phyloP scores from a whole-genome alignment of 2,113 vertebrate genomes.

The Hyaena hyaena region DNA sequence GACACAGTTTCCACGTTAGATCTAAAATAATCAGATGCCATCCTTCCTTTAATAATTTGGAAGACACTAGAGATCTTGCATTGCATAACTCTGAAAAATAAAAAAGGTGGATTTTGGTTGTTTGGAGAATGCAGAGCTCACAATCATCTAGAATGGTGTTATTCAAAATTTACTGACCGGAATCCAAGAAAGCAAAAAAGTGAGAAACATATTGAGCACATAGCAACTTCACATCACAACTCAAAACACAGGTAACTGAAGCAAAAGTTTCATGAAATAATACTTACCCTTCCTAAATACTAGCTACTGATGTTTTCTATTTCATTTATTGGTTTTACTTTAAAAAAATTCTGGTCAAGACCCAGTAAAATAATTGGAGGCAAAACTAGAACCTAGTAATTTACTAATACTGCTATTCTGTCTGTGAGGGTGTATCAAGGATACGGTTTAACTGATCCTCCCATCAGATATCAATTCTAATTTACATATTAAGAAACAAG shows the following conservation, averaged over 20 bases:
- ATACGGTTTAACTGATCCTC: background rate
- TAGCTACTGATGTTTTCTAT: background rate
- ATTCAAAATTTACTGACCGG: constrained; percentile 17
- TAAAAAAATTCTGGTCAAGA: constrained; percentile 28
- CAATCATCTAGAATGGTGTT: background rate
- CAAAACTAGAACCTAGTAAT: constrained; percentile 21
- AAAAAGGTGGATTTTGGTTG: background rate
- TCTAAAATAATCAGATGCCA: constrained; percentile 31
- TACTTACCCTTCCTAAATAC: background rate
- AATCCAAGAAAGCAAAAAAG: background rate
- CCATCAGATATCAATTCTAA: constrained; percentile 9
- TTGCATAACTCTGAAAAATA: background rate
- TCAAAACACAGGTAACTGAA: constrained; percentile 37
- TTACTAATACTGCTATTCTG: constrained; percentile 18
- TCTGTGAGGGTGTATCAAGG: background rate
- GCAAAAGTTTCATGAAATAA: constrained; percentile 44
- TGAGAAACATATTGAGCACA: background rate
- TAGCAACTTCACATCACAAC: background rate
- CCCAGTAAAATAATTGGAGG: constrained; percentile 22
- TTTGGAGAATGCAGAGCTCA: background rate
- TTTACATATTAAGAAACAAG: constrained; percentile 43
- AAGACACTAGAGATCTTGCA: constrained; percentile 21
- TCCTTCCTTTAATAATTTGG: constrained; percentile 43
- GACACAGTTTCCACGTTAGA: constrained; percentile 30
- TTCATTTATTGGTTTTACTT: constrained; percentile 15